phyloP scores from a whole-genome alignment of 2,797 vertebrate genomes.

The Chaunax sp. region DNA sequence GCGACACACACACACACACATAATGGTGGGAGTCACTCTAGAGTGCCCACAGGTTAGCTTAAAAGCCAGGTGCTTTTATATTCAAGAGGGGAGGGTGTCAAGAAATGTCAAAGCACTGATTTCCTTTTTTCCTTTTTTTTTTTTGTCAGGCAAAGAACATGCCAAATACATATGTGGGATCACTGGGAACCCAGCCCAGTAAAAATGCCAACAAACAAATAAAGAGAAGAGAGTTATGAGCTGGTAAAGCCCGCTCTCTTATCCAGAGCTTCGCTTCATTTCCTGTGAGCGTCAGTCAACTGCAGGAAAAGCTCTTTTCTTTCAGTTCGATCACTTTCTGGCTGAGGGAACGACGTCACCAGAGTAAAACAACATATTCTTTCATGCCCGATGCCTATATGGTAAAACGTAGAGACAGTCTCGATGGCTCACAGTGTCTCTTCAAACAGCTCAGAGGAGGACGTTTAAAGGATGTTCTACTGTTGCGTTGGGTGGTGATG shows the following conservation, averaged over 20 bases:
- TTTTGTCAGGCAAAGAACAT: conserved; percentile 41
- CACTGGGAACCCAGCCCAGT: conserved; percentile 86
- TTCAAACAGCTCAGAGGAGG: conserved; percentile 52
- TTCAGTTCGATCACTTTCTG: conserved; percentile 51
- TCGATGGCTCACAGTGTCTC: conserved; percentile 79
- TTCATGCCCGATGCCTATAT: conserved; percentile 52
- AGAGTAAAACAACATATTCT: conserved; percentile 56
- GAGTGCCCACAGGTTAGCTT: conserved; percentile 72
- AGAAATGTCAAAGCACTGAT: conserved; percentile 42
- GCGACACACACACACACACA: conserved; percentile 28
- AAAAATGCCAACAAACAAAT: conserved; percentile 60
- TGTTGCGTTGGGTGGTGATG: conserved; percentile 23
- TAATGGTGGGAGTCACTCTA: conserved; percentile 43
- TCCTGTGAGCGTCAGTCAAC: conserved; percentile 61
- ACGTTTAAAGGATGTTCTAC: conserved; percentile 36
- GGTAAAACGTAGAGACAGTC: conserved; percentile 58
- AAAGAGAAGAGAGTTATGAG: conserved; percentile 47
- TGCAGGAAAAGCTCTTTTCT: conserved; percentile 45
- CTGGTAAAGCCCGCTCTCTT: conserved; percentile 68
- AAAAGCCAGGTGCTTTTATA: conserved; percentile 63
- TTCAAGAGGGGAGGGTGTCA: conserved; percentile 38
- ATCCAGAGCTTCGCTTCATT: conserved; percentile 44
- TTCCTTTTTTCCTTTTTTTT: conserved; percentile 16
- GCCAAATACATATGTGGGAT: conserved; percentile 56
- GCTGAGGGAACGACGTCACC: conserved; percentile 50